phyloP scores from a whole-genome alignment of 2,888 invertebrate species.

The Cinara cedri region DNA sequence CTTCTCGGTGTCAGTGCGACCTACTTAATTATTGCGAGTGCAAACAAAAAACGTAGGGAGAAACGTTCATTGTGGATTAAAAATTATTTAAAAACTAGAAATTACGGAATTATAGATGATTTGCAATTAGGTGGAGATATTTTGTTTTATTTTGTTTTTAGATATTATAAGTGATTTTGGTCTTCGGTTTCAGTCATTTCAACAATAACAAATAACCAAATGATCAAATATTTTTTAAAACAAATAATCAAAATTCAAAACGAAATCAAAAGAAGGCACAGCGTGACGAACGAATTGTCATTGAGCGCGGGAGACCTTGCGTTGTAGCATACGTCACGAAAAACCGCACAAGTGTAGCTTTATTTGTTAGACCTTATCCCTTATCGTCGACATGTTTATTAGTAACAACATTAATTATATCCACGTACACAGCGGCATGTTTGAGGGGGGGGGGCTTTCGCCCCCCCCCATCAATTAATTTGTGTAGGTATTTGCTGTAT shows the following conservation, averaged over 20 bases:
- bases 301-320: slow-evolving; percentile 1
- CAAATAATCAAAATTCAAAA: not conserved
- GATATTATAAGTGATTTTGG: not conserved
- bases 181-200: slow-evolving; percentile 19
- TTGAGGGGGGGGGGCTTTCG: too few relatives aligned
- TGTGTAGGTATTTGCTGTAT: too few relatives aligned
- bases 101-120: too few relatives aligned
- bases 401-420: too few relatives aligned
- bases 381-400: too few relatives aligned
- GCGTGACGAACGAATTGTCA: slow-evolving; percentile 26
- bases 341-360: too few relatives aligned
- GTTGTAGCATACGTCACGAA: slow-evolving; percentile 1
- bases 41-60: too few relatives aligned
- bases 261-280: not conserved
- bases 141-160: not conserved
- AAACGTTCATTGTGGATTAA: slow-evolving; percentile 13
- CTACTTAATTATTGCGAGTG: slow-evolving; percentile 14
- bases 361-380: too few relatives aligned
- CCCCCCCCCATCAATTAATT: too few relatives aligned
- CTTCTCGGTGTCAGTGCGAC: slow-evolving; percentile 17
- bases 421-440: too few relatives aligned
- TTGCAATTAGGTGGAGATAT: not conserved
- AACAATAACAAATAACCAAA: too few relatives aligned
- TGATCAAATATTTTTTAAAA: too few relatives aligned
- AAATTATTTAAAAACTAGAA: slow-evolving; percentile 24